Evolutionary conservation across 2,113 vertebrate genomes (phyloP).

Genomic region (Chrysochloris asiatica): DNA sequence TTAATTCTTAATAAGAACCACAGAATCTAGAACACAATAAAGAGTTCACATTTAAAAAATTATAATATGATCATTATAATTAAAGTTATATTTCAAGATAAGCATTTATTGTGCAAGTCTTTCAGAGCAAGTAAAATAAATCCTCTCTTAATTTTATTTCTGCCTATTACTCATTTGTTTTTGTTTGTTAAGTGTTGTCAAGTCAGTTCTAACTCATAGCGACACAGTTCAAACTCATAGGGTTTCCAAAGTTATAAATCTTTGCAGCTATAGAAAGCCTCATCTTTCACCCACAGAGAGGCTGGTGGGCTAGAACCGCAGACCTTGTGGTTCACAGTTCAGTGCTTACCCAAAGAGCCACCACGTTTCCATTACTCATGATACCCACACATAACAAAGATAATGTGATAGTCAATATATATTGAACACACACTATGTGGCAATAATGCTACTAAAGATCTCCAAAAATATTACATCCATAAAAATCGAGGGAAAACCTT

Average conservation of each 20-base stretch:
- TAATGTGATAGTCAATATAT: not conserved
- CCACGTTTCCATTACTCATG: not conserved
- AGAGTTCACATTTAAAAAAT: constrained; percentile 31
- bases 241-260: too few relatives aligned
- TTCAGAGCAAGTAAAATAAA: not conserved
- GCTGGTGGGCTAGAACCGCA: too few relatives aligned
- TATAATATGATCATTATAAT: not conserved
- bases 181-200: too few relatives aligned
- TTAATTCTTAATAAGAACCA: too few relatives aligned
- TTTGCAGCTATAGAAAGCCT: too few relatives aligned
- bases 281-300: too few relatives aligned
- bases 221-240: too few relatives aligned
- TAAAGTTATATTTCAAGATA: constrained; percentile 4
- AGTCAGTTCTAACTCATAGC: too few relatives aligned
- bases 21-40: not conserved
- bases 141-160: constrained; percentile 49
- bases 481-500: not conserved
- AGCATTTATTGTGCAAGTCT: constrained; percentile 24
- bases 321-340: too few relatives aligned
- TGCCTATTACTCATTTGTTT: constrained; percentile 5
- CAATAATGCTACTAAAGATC: constrained; percentile 11
- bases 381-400: not conserved
- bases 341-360: too few relatives aligned
- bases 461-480: not conserved
- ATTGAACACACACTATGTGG: not conserved